Conservation (phyloP, 2,113 vertebrate genomes). For the Sciurus niger region DNA sequence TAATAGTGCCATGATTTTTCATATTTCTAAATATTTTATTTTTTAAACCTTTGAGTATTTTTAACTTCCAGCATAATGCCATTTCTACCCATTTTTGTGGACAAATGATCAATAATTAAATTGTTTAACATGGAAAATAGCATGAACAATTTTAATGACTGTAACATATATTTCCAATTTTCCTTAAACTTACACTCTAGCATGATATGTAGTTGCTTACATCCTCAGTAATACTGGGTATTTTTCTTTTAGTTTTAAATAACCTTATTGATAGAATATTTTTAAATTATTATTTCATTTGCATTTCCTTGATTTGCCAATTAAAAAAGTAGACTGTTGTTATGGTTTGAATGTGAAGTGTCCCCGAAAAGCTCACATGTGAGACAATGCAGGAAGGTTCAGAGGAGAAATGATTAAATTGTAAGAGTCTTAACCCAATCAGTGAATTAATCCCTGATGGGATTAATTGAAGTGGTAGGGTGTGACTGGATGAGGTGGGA, state of each 20-base stretch:
- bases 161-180: not conserved
- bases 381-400: too few relatives aligned
- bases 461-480: too few relatives aligned
- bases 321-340: not conserved
- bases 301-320: not conserved
- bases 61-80: not conserved
- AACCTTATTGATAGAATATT: not conserved
- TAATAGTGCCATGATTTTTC: not conserved
- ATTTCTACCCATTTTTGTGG: not conserved
- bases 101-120: constrained; percentile 22
- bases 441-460: too few relatives aligned
- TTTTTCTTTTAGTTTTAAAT: not conserved
- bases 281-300: not conserved
- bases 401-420: too few relatives aligned
- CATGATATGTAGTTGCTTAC: not conserved
- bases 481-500: too few relatives aligned
- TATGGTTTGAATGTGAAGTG: too few relatives aligned
- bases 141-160: not conserved
- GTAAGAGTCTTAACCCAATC: too few relatives aligned
- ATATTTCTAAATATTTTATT: not conserved
- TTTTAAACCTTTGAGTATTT: too few relatives aligned
- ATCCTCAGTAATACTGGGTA: not conserved
- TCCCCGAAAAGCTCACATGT: too few relatives aligned
- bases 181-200: not conserved
- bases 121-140: not conserved